Evolutionary conservation across 2,797 vertebrate genomes (phyloP), one percentile per base, ranked within the genome.

Genomic region (Nyctalus aviator): DNA sequence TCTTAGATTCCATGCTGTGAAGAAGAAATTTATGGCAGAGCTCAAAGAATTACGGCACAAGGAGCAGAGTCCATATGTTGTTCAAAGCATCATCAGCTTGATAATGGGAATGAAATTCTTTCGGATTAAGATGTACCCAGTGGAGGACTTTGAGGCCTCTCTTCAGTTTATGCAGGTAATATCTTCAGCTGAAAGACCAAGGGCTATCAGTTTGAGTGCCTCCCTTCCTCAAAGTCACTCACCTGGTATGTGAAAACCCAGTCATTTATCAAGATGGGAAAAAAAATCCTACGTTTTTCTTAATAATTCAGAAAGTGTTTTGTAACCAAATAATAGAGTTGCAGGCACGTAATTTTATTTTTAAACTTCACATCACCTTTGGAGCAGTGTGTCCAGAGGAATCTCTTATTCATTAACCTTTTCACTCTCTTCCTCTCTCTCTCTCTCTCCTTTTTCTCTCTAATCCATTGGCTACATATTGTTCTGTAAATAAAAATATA

Each of bases 51-150:
- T 99, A 84, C 98, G 99, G 44, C 99, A 99, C 95, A 99, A 99
- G 98, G 99, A 99, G 85, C 99, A 99, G 98, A 99, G 98, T 94
- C 99, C 99, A 0, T 99, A 99, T 12, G 98, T 99, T 53, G 98
- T 99, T 95, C 99, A 99, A 97, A 99, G 99, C 97, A 99, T 99
- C 97, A 99, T 99, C 98, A 99, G 99, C 97, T 99, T 99, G 95
- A 99, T 99, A 97, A 99, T 99, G 99, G 99, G 99, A 66, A 99
- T 99, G 98, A 99, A 99, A 97, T 99, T 99, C 98, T 99, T 99
- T 96, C 99, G 99, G 89, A 99, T 99, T 96, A 99, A 99, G 98
- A 99, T 99, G 99, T 99, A 99, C 97, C 99, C 99, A 0, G 99
- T 99, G 97, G 99, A 99, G 96, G 99, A 99, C 98, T 99, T 99